Evolutionary conservation across 2,888 invertebrate species (phyloP), one percentile per base, ranked within the genome.

Genomic region (Tupiocoris notatus): DNA sequence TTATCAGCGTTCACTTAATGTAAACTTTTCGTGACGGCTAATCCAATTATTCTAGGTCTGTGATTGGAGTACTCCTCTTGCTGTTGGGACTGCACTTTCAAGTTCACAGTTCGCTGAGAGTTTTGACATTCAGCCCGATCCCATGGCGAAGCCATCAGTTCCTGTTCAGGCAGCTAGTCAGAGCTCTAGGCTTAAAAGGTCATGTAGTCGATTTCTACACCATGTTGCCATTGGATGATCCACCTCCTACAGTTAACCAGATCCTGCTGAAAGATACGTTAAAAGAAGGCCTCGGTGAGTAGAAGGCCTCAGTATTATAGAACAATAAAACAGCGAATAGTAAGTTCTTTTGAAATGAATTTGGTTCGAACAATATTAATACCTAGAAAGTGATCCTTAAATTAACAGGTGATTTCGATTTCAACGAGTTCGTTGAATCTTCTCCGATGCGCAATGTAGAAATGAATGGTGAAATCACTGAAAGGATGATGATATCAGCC

Each of bases 71-170:
- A n/a, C n/a, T n/a, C n/a, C n/a, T n/a, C n/a, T n/a, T n/a, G n/a
- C n/a, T n/a, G n/a, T n/a, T n/a, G n/a, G n/a, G n/a, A n/a, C n/a
- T n/a, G n/a, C n/a, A n/a, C n/a, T n/a, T n/a, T n/a, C n/a, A n/a
- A n/a, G n/a, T n/a, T n/a, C n/a, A n/a, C n/a, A n/a, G n/a, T n/a
- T n/a, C n/a, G n/a, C 56, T 64, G 0, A 75, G 58, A 24, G 23
- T 75, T 17, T 58, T 75, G 22, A n/a, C 23, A 12, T 75, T 75
- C 24, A 12, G 18, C 16, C 75, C 65, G n/a, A 25, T 65, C 23
- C 75, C 75, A 2, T 64, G 64, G 64, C 54, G 65, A 22, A 75
- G 75, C 57, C 75, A 75, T 16, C 75, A 75, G n/a, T 65, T 75
- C 58, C 57, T 75, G 2, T 57, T 66, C 22, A 23, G 22, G n/a